Evolutionary conservation across 2,113 vertebrate genomes (phyloP).

Genomic region (Sturnus vulgaris): DNA sequence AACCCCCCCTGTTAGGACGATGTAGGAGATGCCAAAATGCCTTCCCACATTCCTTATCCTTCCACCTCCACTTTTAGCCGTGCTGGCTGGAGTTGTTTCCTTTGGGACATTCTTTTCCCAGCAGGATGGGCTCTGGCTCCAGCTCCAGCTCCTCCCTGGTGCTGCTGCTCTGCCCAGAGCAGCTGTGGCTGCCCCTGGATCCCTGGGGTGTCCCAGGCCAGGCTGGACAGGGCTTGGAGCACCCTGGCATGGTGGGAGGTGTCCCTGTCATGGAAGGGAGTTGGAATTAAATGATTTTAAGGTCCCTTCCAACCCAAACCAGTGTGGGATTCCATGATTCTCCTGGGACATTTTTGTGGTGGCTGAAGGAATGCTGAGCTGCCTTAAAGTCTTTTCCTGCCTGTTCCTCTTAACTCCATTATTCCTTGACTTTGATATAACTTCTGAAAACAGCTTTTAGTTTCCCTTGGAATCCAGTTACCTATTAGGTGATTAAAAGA

Average conservation of each 20-base stretch:
- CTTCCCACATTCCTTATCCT: not conserved
- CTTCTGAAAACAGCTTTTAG: not conserved
- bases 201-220: not conserved
- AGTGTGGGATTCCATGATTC: not conserved
- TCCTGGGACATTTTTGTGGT: not conserved
- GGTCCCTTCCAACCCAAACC: not conserved
- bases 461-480: not conserved
- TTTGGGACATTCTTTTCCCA: rapidly evolving
- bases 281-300: not conserved
- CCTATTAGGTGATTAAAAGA: not conserved
- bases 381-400: not conserved
- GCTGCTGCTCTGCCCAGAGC: not conserved
- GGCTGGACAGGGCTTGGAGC: not conserved
- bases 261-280: not conserved
- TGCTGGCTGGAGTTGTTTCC: not conserved
- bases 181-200: not conserved
- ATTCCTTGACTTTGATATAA: not conserved
- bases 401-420: not conserved
- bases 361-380: not conserved
- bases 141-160: not conserved
- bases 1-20: rapidly evolving
- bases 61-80: rapidly evolving
- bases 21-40: not conserved
- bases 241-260: rapidly evolving
- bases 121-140: not conserved